These are phyloP conservation scores for Rousettus leschenaultii DNA, from an alignment of 2,113 vertebrate species.

Conservation along the genomic window DNA sequence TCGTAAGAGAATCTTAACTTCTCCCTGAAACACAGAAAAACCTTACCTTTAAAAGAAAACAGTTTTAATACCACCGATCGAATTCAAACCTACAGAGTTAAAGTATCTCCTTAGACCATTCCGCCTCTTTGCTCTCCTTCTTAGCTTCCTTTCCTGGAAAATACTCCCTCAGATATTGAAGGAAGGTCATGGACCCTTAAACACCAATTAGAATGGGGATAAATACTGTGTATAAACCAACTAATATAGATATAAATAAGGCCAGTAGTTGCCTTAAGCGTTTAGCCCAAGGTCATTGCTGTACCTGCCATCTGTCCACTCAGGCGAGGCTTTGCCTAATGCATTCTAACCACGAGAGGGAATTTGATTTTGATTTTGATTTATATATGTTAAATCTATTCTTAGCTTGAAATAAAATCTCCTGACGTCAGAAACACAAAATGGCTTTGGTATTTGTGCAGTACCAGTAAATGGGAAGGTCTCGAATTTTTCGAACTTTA, in stretches of 20 bases:
- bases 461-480: neutral
- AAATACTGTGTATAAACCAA: neutral
- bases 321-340: neutral
- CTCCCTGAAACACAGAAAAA: neutral
- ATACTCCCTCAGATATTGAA: neutral
- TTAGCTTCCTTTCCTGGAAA: neutral
- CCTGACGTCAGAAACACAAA: slow-evolving; percentile 22
- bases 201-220: neutral
- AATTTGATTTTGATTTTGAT: slow-evolving; percentile 25
- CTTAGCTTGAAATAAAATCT: slow-evolving; percentile 49
- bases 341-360: neutral
- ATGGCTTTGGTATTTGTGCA: slow-evolving; percentile 48
- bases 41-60: neutral
- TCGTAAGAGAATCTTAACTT: slow-evolving; percentile 9
- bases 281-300: slow-evolving; percentile 49
- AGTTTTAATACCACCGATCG: neutral
- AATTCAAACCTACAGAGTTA: slow-evolving; percentile 9
- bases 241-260: slow-evolving; percentile 8
- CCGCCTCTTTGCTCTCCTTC: neutral
- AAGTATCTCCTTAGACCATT: neutral
- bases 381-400: slow-evolving; percentile 60
- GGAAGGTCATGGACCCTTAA: neutral
- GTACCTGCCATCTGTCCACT: slow-evolving; percentile 16
- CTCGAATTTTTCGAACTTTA: neutral
- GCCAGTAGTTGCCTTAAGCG: neutral